Base-by-base conservation (phyloP, 1,140 invertebrate genomes). In the Drosophila seguyi region DNA sequence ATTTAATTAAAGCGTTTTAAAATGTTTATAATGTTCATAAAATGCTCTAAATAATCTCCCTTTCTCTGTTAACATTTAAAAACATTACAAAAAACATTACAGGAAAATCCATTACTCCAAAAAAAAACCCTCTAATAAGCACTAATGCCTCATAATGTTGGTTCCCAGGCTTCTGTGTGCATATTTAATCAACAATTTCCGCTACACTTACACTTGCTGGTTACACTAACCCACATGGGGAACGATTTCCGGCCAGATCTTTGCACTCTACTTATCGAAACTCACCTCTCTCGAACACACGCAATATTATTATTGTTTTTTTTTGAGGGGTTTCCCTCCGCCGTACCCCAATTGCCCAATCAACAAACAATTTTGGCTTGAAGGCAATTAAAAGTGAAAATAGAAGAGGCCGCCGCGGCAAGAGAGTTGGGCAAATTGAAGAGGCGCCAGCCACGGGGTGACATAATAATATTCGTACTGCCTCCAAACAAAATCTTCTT, bases 301-400 rank as follows among this genome's bases (percentile, higher is more conserved):
- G 67, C 56, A 44, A 48, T 58, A 36, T 41, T 36, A 41, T 48
- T 36, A 25, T 25, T 25, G 25, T 25, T 2, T 25, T 2, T 71
- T 44, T 57, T 25, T 38, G 29, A 38, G 48, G 56, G 11, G n/a
- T n/a, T n/a, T n/a, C n/a, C n/a, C n/a, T n/a, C n/a, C n/a, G n/a
- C n/a, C n/a, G 13, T 25, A 20, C 44, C 45, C 52, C 42, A 58
- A 60, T 85, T 84, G 61, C 73, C 74, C 52, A 81, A 85, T 78
- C 50, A 67, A 67, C 63, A 50, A 61, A 81, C 59, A 77, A 62
- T 59, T 55, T 68, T 55, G 59, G 62, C 78, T 60, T 41, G 61
- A 62, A 59, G 63, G 74, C 77, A 85, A 81, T 80, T 76, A 85
- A 82, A 82, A 87, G 82, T 82, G 65, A 82, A 87, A 73, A 77